Base-by-base conservation (phyloP, 2,797 vertebrate species). In the Rhynchonycteris naso region DNA sequence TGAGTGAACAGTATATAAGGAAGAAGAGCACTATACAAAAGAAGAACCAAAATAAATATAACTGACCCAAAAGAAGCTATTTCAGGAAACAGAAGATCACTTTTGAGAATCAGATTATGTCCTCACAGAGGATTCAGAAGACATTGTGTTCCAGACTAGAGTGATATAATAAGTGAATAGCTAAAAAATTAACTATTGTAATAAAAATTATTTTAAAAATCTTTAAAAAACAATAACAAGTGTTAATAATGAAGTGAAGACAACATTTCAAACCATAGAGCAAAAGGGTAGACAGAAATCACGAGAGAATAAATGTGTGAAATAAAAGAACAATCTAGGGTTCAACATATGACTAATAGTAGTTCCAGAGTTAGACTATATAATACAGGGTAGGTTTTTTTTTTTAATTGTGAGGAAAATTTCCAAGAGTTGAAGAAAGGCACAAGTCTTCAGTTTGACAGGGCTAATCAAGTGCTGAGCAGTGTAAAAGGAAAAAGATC, bases 31-130 rank as follows among this genome's bases (percentile, higher is more conserved):
- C 3, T 43, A 59, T 61, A 18, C 58, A 78, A 93, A 92, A 91
- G 81, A 81, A 66, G 13, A 61, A 78, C 4, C 24, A 33, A 85
- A 93, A 74, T 43, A 92, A 30, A 72, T 68, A 61, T 33, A 92
- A 71, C 18, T 61, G 43, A 75, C 7, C 12, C 16, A 28, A 28
- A 61, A 89, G 65, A 3, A 66, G 38, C 21, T 91, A 66, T 72
- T 89, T 95, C 50, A 89, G 65, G 75, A 86, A 92, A 95, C 8
- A 90, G n/a, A 93, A 89, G n/a, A 79, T n/a, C 79, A 79, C 28
- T 68, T 91, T 78, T 16, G 38, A 89, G 92, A 82, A 88, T 59
- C 28, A 47, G 33, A 81, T 84, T 68, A 69, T 66, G 68, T 26
- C 66, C 16, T 79, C 21, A 84, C n/a, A 85, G 50, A 50, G 21